Evolutionary conservation across 2,797 vertebrate genomes (phyloP).

Genomic region (Philypnodon macrostomus): DNA sequence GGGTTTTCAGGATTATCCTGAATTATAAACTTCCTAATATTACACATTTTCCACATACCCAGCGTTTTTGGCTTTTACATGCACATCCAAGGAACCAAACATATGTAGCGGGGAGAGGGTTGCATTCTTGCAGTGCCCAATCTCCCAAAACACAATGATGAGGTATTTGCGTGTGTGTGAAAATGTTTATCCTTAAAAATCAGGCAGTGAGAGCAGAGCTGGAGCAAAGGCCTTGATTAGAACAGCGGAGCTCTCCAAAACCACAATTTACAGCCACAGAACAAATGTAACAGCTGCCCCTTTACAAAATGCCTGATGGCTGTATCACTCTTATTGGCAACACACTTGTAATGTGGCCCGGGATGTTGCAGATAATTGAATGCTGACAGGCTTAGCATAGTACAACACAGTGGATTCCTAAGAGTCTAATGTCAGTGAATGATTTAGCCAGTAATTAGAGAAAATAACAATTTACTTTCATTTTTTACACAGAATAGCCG

Average conservation of each 20-base stretch:
- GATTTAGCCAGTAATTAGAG: neutral
- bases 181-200: slow-evolving; percentile 74
- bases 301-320: slow-evolving; percentile 52
- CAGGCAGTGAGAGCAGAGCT: slow-evolving; percentile 57
- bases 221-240: slow-evolving; percentile 65
- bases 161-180: slow-evolving; percentile 60
- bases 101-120: slow-evolving; percentile 23
- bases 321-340: slow-evolving; percentile 55
- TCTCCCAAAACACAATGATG: slow-evolving; percentile 47
- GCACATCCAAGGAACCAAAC: slow-evolving; percentile 21
- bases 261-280: slow-evolving; percentile 60
- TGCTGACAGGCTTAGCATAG: slow-evolving; percentile 30
- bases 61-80: slow-evolving; percentile 19
- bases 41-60: slow-evolving; percentile 25
- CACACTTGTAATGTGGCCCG: slow-evolving; percentile 46
- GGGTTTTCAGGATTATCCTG: slow-evolving; percentile 59
- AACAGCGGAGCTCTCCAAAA: slow-evolving; percentile 55
- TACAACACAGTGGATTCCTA: slow-evolving; percentile 15
- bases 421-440: slow-evolving; percentile 24
- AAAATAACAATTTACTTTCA: too few species aligned
- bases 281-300: slow-evolving; percentile 67
- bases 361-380: slow-evolving; percentile 48
- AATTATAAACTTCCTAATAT: slow-evolving; percentile 52
- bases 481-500: too few species aligned
- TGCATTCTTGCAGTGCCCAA: slow-evolving; percentile 32